Conservation (phyloP, 2,888 invertebrate species). For the Cataglyphis albicans region DNA sequence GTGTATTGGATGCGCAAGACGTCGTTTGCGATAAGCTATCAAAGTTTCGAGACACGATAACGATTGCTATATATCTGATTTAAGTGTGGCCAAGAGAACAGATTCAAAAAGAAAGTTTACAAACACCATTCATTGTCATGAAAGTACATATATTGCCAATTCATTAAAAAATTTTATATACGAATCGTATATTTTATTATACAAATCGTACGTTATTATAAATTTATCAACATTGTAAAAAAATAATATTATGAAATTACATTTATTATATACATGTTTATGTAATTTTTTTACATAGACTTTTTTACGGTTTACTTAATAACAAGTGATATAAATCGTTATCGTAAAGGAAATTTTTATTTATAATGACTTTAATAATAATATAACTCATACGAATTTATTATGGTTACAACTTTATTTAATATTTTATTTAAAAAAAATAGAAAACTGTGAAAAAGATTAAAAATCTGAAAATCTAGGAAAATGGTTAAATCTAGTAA, state of each 20-base stretch:
- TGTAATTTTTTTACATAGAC: too few relatives aligned
- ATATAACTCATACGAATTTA: too few relatives aligned
- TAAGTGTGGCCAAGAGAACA: constrained; percentile 23
- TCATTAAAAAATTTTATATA: too few relatives aligned
- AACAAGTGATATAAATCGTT: neutral
- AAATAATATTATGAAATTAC: neutral
- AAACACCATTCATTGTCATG: constrained; percentile 4
- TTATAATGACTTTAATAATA: neutral
- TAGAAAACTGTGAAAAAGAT: neutral
- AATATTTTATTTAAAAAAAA: neutral
- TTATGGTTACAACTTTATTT: too few relatives aligned
- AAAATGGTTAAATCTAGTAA: neutral
- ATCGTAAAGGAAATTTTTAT: neutral
- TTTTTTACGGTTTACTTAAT: too few relatives aligned
- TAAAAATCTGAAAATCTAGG: too few relatives aligned
- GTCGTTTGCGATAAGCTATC: constrained; percentile 24
- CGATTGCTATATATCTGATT: constrained; percentile 50
- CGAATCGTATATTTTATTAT: too few relatives aligned
- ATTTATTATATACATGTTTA: too few relatives aligned
- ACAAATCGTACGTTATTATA: too few relatives aligned
- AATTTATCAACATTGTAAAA: neutral
- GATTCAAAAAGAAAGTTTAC: constrained; percentile 18
- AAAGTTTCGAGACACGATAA: constrained; percentile 47
- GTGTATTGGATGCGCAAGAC: neutral
- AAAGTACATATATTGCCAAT: too few relatives aligned